Conservation (phyloP, 2,797 vertebrate genomes). For the Fistularia tabacaria region DNA sequence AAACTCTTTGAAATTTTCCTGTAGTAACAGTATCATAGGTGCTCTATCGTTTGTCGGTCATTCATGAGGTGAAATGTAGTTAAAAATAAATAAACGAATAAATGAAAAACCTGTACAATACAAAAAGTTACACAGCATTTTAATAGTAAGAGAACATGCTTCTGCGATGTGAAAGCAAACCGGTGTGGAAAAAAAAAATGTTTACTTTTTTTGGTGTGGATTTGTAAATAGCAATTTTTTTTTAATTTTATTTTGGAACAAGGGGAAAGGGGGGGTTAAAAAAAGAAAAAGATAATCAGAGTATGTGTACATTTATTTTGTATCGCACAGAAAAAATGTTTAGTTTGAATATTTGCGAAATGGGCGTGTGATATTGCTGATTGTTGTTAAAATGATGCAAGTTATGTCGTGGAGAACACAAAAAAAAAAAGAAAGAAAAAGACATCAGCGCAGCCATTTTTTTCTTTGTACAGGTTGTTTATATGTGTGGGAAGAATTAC, state of each 20-base stretch:
- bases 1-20: slow-evolving; percentile 7
- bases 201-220: slow-evolving; percentile 76
- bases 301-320: slow-evolving; percentile 84
- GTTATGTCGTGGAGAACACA: slow-evolving; percentile 75
- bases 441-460: slow-evolving; percentile 56
- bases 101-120: too few species aligned
- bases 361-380: slow-evolving; percentile 82
- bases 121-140: slow-evolving; percentile 17
- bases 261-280: slow-evolving; percentile 22
- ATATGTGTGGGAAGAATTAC: slow-evolving; percentile 83
- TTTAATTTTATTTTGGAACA: slow-evolving; percentile 66
- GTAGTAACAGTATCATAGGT: slow-evolving; percentile 40
- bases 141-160: slow-evolving; percentile 43
- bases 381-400: slow-evolving; percentile 82
- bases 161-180: slow-evolving; percentile 55
- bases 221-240: slow-evolving; percentile 88
- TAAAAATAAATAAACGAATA: slow-evolving; percentile 16
- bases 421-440: slow-evolving; percentile 68
- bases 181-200: slow-evolving; percentile 76
- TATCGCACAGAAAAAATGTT: slow-evolving; percentile 83
- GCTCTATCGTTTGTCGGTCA: slow-evolving; percentile 34
- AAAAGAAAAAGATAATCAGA: slow-evolving; percentile 52
- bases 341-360: slow-evolving; percentile 80
- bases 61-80: slow-evolving; percentile 26
- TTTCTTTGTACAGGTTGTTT: slow-evolving; percentile 86